Conservation (phyloP, 1,140 invertebrate species). For the Tetragonula clypearis region DNA sequence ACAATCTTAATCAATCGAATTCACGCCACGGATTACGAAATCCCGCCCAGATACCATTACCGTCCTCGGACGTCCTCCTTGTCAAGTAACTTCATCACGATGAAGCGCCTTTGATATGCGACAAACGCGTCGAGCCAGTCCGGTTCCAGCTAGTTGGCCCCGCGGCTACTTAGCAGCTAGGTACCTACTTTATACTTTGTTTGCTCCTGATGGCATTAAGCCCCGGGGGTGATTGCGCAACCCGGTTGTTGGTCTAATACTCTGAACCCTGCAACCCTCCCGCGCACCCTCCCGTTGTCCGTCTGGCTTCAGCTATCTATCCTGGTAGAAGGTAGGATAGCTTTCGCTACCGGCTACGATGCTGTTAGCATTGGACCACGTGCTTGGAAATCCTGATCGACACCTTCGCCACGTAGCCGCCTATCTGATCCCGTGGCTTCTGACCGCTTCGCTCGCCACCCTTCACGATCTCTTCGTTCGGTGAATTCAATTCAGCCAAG, state of each 20-base stretch:
- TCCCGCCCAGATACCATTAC: not conserved
- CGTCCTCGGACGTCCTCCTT: no score
- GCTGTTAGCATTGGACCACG: conserved; percentile 76
- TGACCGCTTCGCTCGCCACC: conserved; percentile 22
- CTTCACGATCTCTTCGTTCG: conserved; percentile 26
- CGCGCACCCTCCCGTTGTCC: conserved; percentile 51
- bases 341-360: conserved; percentile 69
- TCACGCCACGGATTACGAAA: no score
- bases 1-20: not conserved
- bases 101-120: conserved; percentile 72
- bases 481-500: conserved; percentile 58
- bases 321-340: conserved; percentile 56
- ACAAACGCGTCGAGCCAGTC: conserved; percentile 64
- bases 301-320: conserved; percentile 61
- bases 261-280: conserved; percentile 26
- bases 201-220: conserved; percentile 79
- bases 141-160: conserved; percentile 74
- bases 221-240: conserved; percentile 75
- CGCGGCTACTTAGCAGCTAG: conserved; percentile 74
- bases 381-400: conserved; percentile 77
- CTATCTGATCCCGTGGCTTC: conserved; percentile 56
- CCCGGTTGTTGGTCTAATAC: conserved; percentile 65
- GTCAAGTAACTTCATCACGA: conserved; percentile 16
- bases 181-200: conserved; percentile 80
- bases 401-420: conserved; percentile 65